Conservation (phyloP, 2,113 vertebrate genomes). For the Semicossyphus pulcher region DNA sequence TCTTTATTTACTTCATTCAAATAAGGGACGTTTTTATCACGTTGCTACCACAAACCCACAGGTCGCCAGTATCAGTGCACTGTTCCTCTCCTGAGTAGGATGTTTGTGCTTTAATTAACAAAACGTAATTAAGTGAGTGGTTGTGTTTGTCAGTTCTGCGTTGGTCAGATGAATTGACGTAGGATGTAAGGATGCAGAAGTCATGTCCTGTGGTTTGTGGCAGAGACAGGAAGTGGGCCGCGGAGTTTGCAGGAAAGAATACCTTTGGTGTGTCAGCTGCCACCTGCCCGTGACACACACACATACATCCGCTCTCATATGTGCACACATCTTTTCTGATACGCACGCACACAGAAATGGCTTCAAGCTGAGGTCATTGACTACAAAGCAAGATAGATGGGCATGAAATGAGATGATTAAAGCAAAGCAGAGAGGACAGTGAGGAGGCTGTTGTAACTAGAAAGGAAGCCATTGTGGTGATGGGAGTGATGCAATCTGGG, state of each 20-base stretch:
- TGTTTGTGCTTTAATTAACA: slow-evolving; percentile 29
- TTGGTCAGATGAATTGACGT: slow-evolving; percentile 11
- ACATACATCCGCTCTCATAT: neutral
- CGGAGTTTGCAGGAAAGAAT: neutral
- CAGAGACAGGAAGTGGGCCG: slow-evolving; percentile 54
- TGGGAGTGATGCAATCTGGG: slow-evolving; percentile 63
- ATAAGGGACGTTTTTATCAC: neutral
- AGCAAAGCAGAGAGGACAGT: slow-evolving; percentile 44
- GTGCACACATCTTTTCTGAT: neutral
- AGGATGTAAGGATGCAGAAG: slow-evolving; percentile 5
- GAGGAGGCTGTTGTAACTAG: slow-evolving; percentile 59
- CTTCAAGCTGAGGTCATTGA: slow-evolving; percentile 48
- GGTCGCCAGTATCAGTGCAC: neutral
- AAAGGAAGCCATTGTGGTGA: slow-evolving; percentile 72
- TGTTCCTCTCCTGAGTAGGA: neutral
- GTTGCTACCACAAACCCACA: slow-evolving; percentile 34
- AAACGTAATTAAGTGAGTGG: slow-evolving; percentile 8
- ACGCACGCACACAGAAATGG: neutral
- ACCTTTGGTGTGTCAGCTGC: slow-evolving; percentile 55
- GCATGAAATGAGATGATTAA: slow-evolving; percentile 46
- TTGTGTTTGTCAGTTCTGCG: slow-evolving; percentile 11
- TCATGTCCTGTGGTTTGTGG: slow-evolving; percentile 66
- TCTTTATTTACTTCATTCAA: neutral
- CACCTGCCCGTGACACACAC: slow-evolving; percentile 28
- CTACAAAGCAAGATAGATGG: slow-evolving; percentile 33